A percentile compares a stretch with the other conserved stretches of the same genome.
Conservation (phyloP, 2,888 invertebrate genomes). For the Cataglyphis livida region DNA sequence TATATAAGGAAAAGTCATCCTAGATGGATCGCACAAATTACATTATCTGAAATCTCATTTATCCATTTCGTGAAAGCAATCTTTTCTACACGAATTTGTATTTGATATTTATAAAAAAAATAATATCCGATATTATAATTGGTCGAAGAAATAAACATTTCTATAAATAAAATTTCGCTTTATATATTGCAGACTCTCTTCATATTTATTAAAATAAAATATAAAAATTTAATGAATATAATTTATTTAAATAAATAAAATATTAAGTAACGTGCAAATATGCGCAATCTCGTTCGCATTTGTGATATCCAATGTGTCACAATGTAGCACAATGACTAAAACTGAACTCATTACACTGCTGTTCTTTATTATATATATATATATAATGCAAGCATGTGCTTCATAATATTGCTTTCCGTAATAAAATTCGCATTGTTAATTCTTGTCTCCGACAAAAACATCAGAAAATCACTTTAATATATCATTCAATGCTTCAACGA, state of each 20-base stretch:
- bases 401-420: slow-evolving; percentile 20
- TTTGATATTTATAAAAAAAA: background rate
- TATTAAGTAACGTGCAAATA: slow-evolving; percentile 15
- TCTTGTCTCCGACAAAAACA: background rate
- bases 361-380: slow-evolving; percentile 1
- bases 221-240: no score
- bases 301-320: background rate
- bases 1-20: background rate
- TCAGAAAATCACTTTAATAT: slow-evolving; percentile 31
- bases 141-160: background rate
- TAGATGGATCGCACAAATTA: background rate
- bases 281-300: slow-evolving; percentile 48
- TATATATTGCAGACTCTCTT: background rate
- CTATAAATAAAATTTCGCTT: background rate
- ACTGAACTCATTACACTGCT: slow-evolving; percentile 3
- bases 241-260: background rate
- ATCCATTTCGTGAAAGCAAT: background rate
- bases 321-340: slow-evolving; percentile 3
- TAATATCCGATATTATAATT: background rate
- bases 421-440: slow-evolving; percentile 29
- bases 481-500: background rate
- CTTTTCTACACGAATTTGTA: background rate
- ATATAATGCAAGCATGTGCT: slow-evolving; percentile 1
- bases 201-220: background rate
- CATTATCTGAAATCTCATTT: background rate